phyloP scores from a whole-genome alignment of 2,797 vertebrate species.

The Tokudaia muenninki region DNA sequence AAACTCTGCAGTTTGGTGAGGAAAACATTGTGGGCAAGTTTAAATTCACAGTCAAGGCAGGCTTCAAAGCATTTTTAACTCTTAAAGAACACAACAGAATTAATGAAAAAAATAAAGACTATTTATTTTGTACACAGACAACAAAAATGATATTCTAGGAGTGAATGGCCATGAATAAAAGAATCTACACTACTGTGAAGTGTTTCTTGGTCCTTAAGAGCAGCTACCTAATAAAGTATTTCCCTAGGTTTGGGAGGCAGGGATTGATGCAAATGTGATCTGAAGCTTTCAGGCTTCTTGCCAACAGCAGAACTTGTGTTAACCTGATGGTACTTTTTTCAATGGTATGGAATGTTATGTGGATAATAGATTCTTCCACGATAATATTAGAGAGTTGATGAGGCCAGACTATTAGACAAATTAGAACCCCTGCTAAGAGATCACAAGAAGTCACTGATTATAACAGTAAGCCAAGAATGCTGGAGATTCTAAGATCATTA shows the following conservation, averaged over 20 bases:
- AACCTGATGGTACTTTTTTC: background rate
- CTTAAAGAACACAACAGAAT: background rate
- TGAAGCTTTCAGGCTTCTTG: background rate
- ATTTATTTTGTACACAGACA: background rate
- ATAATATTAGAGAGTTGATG: background rate
- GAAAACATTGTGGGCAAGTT: background rate
- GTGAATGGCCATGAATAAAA: fast-evolving
- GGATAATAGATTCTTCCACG: background rate
- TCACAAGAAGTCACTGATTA: background rate
- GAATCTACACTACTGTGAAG: background rate
- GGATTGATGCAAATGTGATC: background rate
- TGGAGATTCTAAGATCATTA: background rate
- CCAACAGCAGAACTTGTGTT: background rate
- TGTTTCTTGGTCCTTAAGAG: background rate
- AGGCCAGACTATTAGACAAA: background rate
- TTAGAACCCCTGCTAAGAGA: background rate
- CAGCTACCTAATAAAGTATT: background rate
- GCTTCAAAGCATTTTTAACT: background rate
- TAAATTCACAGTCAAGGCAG: background rate
- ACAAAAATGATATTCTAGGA: background rate
- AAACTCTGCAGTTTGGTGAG: background rate
- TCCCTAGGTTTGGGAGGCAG: background rate
- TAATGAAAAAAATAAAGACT: background rate
- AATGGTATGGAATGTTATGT: background rate
- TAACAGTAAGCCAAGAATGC: too few species aligned